Evolutionary conservation across 2,888 invertebrate species (phyloP), one percentile per base, ranked within the genome.

Genomic region (Strigamia maritima): DNA sequence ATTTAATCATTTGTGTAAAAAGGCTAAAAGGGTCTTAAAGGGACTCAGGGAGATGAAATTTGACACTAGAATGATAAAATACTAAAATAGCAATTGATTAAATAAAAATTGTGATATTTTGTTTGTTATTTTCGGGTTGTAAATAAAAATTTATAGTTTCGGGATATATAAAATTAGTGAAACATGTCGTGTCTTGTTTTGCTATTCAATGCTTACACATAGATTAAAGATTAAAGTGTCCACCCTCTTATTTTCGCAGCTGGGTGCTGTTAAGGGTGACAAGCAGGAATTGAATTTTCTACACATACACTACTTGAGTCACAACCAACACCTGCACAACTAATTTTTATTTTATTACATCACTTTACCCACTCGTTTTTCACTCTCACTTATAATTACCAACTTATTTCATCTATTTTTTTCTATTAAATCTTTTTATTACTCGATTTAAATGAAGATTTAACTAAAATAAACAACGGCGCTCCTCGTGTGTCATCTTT

Each of bases 291-390:
- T 60, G 60, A 60, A 60, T 60, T 60, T 60, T 60, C 60, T 60
- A 60, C 24, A 24, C 44, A 44, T 10, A 44, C 44, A 44, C 44
- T 40, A 60, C 60, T 60, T 60, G 60, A 60, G 60, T 60, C 60
- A 60, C 60, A 24, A 60, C 60, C 60, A 60, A 60, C 60, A 60
- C 60, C 60, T 60, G 60, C 60, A 60, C 60, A 10, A 14, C 60
- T 60, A 60, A 60, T 60, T 60, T 60, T 60, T 60, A 60, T 60
- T 60, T 60, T 60, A 60, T 60, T 60, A 60, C 60, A 60, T 24
- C 60, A 60, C 60, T 60, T 60, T 16, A 7, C 54, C 22, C 22
- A 16, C 44, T 44, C 44, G 2, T 16, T 10, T 16, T 38, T 44
- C 14, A 44, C 44, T 14, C 44, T 44, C 60, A 60, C 22, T 60